These are phyloP conservation scores for Orius insidiosus DNA, from an alignment of 1,140 invertebrate species.

Conservation along the genomic window DNA sequence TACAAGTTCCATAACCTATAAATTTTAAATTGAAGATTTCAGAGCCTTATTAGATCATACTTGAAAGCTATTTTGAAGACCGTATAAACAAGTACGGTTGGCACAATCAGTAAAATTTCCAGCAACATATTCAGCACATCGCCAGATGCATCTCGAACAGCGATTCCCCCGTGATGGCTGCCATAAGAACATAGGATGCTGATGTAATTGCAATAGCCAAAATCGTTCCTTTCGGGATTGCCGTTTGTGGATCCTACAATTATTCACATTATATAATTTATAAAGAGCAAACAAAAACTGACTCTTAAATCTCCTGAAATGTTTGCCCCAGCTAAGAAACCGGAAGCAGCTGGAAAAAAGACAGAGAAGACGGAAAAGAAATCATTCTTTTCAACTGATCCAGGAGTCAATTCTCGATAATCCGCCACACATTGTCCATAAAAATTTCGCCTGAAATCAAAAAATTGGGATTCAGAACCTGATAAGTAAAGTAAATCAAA, in stretches of 20 bases:
- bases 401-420: constrained; percentile 63
- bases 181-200: constrained; percentile 66
- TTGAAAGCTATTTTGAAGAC: constrained; percentile 66
- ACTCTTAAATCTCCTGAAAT: constrained; percentile 87
- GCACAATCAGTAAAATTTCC: constrained; percentile 33
- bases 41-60: constrained; percentile 29
- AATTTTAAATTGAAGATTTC: constrained; percentile 7
- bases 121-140: constrained; percentile 33
- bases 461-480: constrained; percentile 13
- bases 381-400: constrained; percentile 50
- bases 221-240: constrained; percentile 82
- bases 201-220: constrained; percentile 73
- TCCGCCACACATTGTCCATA: constrained; percentile 54
- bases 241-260: constrained; percentile 69
- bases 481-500: not conserved
- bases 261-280: not conserved
- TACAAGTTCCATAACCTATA: constrained; percentile 77
- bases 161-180: constrained; percentile 54
- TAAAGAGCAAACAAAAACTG: constrained; percentile 17
- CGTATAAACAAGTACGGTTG: constrained; percentile 41
- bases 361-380: constrained; percentile 93
- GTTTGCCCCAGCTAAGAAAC: constrained; percentile 82
- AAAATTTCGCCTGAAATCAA: constrained; percentile 47
- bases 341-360: constrained; percentile 94
- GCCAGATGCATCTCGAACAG: constrained; percentile 60